These are phyloP conservation scores for Epinotia nisella DNA, from an alignment of 2,888 invertebrate genomes.

Conservation along the genomic window DNA sequence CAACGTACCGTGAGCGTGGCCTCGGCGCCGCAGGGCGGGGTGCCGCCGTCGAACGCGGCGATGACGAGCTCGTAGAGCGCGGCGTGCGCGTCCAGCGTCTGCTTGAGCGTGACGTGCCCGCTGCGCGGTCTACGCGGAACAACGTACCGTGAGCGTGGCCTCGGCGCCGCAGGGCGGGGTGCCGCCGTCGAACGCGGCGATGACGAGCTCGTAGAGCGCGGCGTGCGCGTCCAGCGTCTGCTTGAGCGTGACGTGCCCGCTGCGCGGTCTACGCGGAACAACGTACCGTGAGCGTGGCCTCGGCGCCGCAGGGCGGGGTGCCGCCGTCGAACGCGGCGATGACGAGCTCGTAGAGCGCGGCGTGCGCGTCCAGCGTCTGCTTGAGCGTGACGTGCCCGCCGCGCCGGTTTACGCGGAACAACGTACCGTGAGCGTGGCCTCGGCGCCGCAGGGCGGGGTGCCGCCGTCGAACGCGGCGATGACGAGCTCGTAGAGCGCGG, in stretches of 20 bases:
- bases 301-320: conserved; percentile 73
- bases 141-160: conserved; percentile 90
- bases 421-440: conserved; percentile 61
- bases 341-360: conserved; percentile 91
- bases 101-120: conserved; percentile 93
- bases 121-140: conserved; percentile 94
- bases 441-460: conserved; percentile 73
- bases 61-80: conserved; percentile 92
- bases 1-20: conserved; percentile 90
- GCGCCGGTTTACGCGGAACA: conserved; percentile 76
- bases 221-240: conserved; percentile 92
- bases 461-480: conserved; percentile 95
- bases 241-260: conserved; percentile 93
- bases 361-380: conserved; percentile 91
- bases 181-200: conserved; percentile 95
- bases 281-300: conserved; percentile 89
- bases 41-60: conserved; percentile 93
- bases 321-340: conserved; percentile 95
- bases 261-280: conserved; percentile 95
- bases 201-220: conserved; percentile 91
- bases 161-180: conserved; percentile 75
- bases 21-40: conserved; percentile 74
- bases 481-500: conserved; percentile 91
- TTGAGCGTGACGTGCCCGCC: conserved; percentile 93
- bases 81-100: conserved; percentile 91